Evolutionary conservation across 2,888 invertebrate genomes (phyloP), one percentile per base, ranked within the genome.

Genomic region (Formica aserva): DNA sequence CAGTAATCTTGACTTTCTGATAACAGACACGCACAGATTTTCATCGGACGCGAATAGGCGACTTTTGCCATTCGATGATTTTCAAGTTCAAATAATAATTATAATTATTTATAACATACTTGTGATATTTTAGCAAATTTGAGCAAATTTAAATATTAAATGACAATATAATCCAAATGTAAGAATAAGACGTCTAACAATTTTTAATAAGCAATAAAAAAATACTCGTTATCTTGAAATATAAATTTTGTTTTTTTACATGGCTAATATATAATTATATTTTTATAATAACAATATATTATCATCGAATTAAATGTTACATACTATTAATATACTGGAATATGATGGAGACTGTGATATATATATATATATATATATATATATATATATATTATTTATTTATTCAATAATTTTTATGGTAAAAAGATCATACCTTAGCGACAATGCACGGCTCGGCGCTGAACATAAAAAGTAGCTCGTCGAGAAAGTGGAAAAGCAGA

Each of bases 401-500:
- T 38, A 13, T 4, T 29, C 3, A 15, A 65, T 18, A 18, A 8
- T 26, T n/a, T n/a, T 18, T 6, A 13, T 0, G n/a, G 13, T 9
- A 3, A 45, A 41, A n/a, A 29, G 13, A 8, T 71, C 0, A 92
- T 95, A 97, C 96, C 94, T 96, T 95, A 1, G 96, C 95, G 76
- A 99, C 97, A 92, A 99, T 96, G 95, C 95, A 97, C 0, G 98
- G 98, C 93, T 99, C 99, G 2, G 97, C 98, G 88, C 97, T 97
- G 94, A 99, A 99, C 78, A 98, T 95, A 94, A 97, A 99, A 11
- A 99, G 95, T 86, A 99, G 96, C 95, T 99, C 99, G 94, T 99
- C 99, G 65, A 99, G 96, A 94, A 98, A 99, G 93, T 98, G 98
- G 93, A 97, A 99, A 0, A 99, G 95, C 11, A 99, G 95, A 22